These are phyloP conservation scores for Ptilorrhoa leucosticta DNA, from an alignment of 2,113 vertebrate genomes.

Conservation along the genomic window DNA sequence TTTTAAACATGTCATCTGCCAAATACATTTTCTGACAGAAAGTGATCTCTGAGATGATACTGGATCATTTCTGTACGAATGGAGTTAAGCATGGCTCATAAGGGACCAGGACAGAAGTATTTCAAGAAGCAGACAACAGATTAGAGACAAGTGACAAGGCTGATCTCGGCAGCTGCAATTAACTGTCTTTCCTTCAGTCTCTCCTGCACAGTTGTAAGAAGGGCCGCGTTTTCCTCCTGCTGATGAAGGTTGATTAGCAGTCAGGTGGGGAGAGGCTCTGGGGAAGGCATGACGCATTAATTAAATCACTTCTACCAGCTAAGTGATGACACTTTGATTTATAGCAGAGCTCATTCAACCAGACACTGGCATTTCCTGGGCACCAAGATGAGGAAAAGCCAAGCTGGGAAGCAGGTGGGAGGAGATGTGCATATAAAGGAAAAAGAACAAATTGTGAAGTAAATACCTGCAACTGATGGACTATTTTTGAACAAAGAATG, in stretches of 20 bases:
- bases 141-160: conserved; percentile 60
- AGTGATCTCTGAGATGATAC: conserved; percentile 52
- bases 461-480: background rate
- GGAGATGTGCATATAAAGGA: background rate
- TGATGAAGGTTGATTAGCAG: conserved; percentile 78
- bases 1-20: conserved; percentile 24
- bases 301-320: conserved; percentile 78
- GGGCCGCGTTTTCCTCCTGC: conserved; percentile 51
- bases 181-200: conserved; percentile 51
- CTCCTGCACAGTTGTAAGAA: conserved; percentile 2
- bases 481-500: background rate
- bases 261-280: conserved; percentile 70
- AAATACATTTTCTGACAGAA: conserved; percentile 5
- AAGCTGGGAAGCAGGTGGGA: conserved; percentile 49
- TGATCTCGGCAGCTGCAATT: conserved; percentile 50
- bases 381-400: conserved; percentile 52
- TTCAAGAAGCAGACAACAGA: conserved; percentile 16
- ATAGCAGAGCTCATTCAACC: conserved; percentile 71
- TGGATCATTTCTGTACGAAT: conserved; percentile 58
- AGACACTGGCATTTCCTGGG: conserved; percentile 67
- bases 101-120: background rate
- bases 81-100: background rate
- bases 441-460: background rate
- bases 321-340: conserved; percentile 80
- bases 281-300: conserved; percentile 71